Evolutionary conservation across 2,797 vertebrate genomes (phyloP).

Genomic region (Myripristis jacobus): DNA sequence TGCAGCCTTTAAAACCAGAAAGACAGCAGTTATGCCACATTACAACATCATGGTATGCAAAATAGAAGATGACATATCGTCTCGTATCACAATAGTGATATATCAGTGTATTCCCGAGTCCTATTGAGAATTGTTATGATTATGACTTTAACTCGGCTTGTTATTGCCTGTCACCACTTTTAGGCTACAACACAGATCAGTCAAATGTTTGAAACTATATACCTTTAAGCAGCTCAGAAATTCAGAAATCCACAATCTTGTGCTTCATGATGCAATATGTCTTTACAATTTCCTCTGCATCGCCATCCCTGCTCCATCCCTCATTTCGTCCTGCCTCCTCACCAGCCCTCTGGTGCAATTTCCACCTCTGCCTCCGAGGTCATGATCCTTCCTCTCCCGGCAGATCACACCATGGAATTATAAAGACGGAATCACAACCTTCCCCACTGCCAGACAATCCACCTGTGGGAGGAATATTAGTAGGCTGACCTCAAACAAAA

Average conservation of each 20-base stretch:
- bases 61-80: too few relatives aligned
- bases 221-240: not conserved
- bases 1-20: too few relatives aligned
- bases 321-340: constrained; percentile 40
- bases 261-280: constrained; percentile 33
- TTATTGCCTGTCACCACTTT: too few relatives aligned
- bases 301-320: constrained; percentile 26
- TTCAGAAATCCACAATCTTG: not conserved
- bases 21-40: too few relatives aligned
- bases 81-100: too few relatives aligned
- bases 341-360: constrained; percentile 56
- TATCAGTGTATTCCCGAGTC: too few relatives aligned
- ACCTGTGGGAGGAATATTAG: constrained; percentile 67
- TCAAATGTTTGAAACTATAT: not conserved
- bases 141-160: too few relatives aligned
- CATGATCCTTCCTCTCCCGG: constrained; percentile 42
- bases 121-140: too few relatives aligned
- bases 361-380: constrained; percentile 67
- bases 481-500: constrained; percentile 81
- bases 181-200: not conserved
- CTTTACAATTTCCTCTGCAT: constrained; percentile 15
- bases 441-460: constrained; percentile 7
- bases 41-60: too few relatives aligned
- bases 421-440: constrained; percentile 63
- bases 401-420: constrained; percentile 64